Conservation (phyloP, 1,140 invertebrate species). For the Caerostris extrusa region DNA sequence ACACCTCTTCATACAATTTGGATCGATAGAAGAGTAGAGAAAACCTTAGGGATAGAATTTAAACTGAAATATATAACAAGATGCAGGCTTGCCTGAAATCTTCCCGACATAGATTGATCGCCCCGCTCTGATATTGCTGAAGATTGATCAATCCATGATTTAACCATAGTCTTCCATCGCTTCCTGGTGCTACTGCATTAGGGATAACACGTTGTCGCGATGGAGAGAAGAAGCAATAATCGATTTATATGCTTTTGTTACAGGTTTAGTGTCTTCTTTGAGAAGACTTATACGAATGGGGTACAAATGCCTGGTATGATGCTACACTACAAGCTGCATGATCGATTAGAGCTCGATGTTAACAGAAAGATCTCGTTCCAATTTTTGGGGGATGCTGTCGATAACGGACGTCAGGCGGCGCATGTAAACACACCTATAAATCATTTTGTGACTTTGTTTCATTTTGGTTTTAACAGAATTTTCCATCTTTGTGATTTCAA, state of each 20-base stretch:
- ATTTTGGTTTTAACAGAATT: not conserved
- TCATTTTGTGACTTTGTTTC: conserved; percentile 32
- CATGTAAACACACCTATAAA: conserved; percentile 49
- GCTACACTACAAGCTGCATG: not conserved
- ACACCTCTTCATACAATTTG: not conserved
- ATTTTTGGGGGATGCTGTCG: conserved; percentile 40
- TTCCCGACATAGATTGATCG: conserved; percentile 59
- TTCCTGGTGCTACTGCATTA: conserved; percentile 43
- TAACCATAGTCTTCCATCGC: conserved; percentile 50
- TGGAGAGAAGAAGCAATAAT: conserved; percentile 10
- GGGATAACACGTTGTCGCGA: conserved; percentile 25
- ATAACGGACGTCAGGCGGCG: conserved; percentile 32
- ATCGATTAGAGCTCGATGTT: conserved; percentile 47
- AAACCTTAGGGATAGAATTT: conserved; percentile 6
- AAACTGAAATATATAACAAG: conserved; percentile 65
- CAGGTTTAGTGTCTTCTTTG: conserved; percentile 33
- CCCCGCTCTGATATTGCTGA: not conserved
- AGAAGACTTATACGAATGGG: conserved; percentile 16
- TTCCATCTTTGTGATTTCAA: not conserved
- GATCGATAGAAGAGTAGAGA: conserved; percentile 18
- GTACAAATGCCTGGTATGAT: conserved; percentile 16
- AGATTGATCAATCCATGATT: conserved; percentile 68
- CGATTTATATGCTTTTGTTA: conserved; percentile 63
- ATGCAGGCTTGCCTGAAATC: conserved; percentile 7
- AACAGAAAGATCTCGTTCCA: conserved; percentile 49